Base-by-base conservation (phyloP, 2,888 invertebrate genomes). In the Bembecia ichneumoniformis region DNA sequence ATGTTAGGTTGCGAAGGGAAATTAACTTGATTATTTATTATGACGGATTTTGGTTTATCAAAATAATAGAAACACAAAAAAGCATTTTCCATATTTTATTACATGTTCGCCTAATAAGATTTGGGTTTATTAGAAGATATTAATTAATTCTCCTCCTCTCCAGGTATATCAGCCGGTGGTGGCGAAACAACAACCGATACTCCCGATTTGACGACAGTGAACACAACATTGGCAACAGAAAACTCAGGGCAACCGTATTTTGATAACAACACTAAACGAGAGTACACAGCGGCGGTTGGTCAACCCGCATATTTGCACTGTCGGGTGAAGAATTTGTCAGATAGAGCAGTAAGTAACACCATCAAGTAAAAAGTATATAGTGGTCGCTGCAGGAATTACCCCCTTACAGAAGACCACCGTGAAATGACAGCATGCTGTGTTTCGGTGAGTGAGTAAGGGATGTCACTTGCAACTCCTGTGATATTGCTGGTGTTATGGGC, bases 231-330 rank as follows among this genome's bases (percentile, higher is more conserved):
- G 10, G 53, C 53, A 4, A 70, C 79, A 52, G 92, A 93, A 67
- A 91, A 92, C 53, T 92, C 92, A 77, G 92, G 93, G 51, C 94
- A 94, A 75, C 95, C 95, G 34, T 94, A 93, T 81, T 95, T 95
- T 78, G 95, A 95, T 80, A 95, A 95, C 76, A 90, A 92, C 51
- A 94, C 94, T 13, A 91, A 91, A 64, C 89, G 94, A 44, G 95
- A 95, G 70, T 91, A 94, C 67, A 94, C 94, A 20, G 94, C 94
- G 11, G 95, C 95, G 3, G 95, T 95, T 43, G 95, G 96, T 20
- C 95, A 95, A 74, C 92, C 94, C 14, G 95, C 95, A 20, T 91
- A 94, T 70, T 88, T 96, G 52, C 93, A 95, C 75, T 96, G 96
- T 75, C 89, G 94, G 56, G 96, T 96, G 56, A 90, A 94, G 68